Evolutionary conservation across 2,888 invertebrate species (phyloP).

Genomic region (Stictocephala bisonia): DNA sequence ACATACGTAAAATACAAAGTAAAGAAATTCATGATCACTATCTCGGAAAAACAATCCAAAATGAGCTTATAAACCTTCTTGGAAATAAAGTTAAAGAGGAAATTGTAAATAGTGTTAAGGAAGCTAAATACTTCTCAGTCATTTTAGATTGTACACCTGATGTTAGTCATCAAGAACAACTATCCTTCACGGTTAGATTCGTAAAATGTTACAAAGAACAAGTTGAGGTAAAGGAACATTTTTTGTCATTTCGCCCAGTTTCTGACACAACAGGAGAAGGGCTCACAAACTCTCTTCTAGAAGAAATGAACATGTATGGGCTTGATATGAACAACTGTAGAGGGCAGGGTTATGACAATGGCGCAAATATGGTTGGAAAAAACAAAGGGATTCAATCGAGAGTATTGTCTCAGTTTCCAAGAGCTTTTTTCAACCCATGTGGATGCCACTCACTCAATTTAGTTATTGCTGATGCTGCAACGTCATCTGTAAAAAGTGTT

Average conservation of each 20-base stretch:
- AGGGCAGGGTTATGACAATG: conserved; percentile 54
- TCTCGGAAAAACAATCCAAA: conserved; percentile 31
- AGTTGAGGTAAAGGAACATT: conserved; percentile 62
- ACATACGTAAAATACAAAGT: conserved; percentile 20
- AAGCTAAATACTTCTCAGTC: conserved; percentile 52
- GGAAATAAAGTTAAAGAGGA: conserved; percentile 29
- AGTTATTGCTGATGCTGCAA: conserved; percentile 47
- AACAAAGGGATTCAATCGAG: conserved; percentile 53
- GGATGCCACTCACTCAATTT: conserved; percentile 50
- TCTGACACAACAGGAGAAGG: conserved; percentile 49
- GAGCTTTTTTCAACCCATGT: conserved; percentile 51
- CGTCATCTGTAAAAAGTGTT: conserved; percentile 51
- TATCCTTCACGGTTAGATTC: conserved; percentile 50
- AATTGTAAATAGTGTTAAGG: conserved; percentile 35
- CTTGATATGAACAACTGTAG: conserved; percentile 51
- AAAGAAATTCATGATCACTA: conserved; percentile 2
- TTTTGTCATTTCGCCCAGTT: conserved; percentile 54
- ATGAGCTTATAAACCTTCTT: conserved; percentile 36
- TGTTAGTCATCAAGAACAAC: conserved; percentile 52
- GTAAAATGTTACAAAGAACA: conserved; percentile 42
- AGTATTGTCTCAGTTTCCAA: conserved; percentile 45
- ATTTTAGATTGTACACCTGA: conserved; percentile 53
- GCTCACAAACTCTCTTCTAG: conserved; percentile 44
- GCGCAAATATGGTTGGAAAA: conserved; percentile 53
- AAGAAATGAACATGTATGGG: conserved; percentile 24